phyloP scores from a whole-genome alignment of 2,113 vertebrate species.

The Phainopepla nitens region DNA sequence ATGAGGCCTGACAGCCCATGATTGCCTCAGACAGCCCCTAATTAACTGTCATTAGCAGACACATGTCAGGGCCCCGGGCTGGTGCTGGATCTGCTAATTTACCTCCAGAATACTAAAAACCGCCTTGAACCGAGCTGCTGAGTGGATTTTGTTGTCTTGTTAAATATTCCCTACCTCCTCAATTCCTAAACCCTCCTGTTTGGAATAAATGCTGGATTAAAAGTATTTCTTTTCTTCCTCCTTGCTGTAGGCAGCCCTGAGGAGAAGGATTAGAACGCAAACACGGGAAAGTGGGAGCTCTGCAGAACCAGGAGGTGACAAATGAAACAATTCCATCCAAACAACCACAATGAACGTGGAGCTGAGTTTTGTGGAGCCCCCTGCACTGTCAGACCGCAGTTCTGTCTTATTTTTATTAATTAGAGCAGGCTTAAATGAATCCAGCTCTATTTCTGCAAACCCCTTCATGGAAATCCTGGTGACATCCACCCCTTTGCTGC shows the following conservation, averaged over 20 bases:
- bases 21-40: conserved; percentile 90
- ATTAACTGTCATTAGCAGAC: conserved; percentile 95
- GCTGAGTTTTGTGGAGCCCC: conserved; percentile 10
- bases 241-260: background rate
- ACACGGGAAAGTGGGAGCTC: conserved; percentile 51
- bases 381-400: background rate
- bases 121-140: conserved; percentile 55
- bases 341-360: conserved; percentile 44
- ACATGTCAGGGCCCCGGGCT: conserved; percentile 84
- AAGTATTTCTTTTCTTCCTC: conserved; percentile 4
- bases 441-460: background rate
- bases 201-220: conserved; percentile 45
- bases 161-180: conserved; percentile 40
- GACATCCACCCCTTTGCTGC: background rate
- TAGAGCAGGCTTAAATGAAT: conserved; percentile 48
- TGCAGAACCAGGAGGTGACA: conserved; percentile 62
- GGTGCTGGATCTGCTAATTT: conserved; percentile 68
- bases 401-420: conserved; percentile 43
- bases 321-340: conserved; percentile 66
- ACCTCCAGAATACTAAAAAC: conserved; percentile 72
- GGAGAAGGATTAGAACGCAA: conserved; percentile 39
- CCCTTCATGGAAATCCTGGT: background rate
- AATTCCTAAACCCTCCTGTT: background rate
- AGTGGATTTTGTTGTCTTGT: conserved; percentile 69
- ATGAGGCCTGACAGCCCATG: conserved; percentile 82